Percentiles rank a stretch among this genome's conserved stretches.
Evolutionary conservation across 92 coral and sea anemone species (phyloP).

Genomic region (Plumapathes pennacea): DNA sequence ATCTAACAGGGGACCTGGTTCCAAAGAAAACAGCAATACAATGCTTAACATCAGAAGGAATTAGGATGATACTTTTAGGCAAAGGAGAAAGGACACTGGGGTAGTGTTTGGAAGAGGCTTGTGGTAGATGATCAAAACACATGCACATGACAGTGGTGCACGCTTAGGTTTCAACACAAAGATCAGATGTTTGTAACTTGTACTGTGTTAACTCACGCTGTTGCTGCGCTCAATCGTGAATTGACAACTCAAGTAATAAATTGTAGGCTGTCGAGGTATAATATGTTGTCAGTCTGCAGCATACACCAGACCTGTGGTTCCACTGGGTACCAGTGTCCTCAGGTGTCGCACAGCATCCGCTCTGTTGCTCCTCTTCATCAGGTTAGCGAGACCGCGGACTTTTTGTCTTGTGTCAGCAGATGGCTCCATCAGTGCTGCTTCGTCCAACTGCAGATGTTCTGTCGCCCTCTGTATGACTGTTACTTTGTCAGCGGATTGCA

Average conservation of each 20-base stretch:
- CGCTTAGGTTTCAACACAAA: too few relatives aligned
- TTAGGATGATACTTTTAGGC: too few relatives aligned
- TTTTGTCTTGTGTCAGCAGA: slow-evolving; percentile 4
- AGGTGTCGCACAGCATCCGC: neutral
- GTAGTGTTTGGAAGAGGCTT: too few relatives aligned
- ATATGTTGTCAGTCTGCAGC: too few relatives aligned
- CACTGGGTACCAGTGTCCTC: slow-evolving; percentile 12
- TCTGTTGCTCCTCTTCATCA: neutral
- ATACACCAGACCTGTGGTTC: slow-evolving; percentile 39
- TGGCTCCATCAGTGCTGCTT: slow-evolving; percentile 7
- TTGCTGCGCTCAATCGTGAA: too few relatives aligned
- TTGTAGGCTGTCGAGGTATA: too few relatives aligned
- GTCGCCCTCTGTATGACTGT: neutral
- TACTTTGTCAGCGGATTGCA: neutral
- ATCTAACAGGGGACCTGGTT: neutral
- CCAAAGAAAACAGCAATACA: neutral
- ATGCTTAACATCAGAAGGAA: too few relatives aligned
- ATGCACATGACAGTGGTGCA: neutral
- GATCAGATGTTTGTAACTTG: too few relatives aligned
- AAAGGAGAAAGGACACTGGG: too few relatives aligned
- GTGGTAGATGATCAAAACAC: too few relatives aligned
- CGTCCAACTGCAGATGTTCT: neutral
- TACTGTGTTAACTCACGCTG: too few relatives aligned
- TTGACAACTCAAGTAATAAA: too few relatives aligned
- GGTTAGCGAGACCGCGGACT: slow-evolving; percentile 4